Base-by-base conservation (phyloP, 2,888 invertebrate genomes). In the Lepidocyrtinus sp. region DNA sequence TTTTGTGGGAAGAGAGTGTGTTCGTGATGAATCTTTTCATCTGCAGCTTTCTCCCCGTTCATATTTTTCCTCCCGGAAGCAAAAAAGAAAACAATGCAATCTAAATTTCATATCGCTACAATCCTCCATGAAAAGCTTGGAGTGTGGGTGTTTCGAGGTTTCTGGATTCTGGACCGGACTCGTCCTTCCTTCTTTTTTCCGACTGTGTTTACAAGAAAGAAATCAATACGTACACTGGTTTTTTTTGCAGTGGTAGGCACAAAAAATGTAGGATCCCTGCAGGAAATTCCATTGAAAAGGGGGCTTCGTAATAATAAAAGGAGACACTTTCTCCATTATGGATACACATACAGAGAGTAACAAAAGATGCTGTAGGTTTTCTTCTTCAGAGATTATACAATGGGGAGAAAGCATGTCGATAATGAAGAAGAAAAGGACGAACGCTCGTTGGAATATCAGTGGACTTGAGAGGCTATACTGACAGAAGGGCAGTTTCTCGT, bases 241-340 rank as follows among this genome's bases (percentile, higher is more conserved):
- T 64, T 72, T 27, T 74, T 27, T 73, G 26, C 74, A 65, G 59
- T 12, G 59, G 59, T 21, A 65, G 65, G 72, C 63, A 24, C 65
- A 65, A 55, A 17, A 21, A 59, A 22, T 7, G 26, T 17, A 22
- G 25, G 65, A 74, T 65, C 74, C 74, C 74, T 65, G 74, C 36
- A 25, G 74, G 62, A 65, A 72, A 74, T 59, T 65, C 65, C 65
- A 74, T 74, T 74, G 50, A 65, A 22, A 71, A 65, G 74, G 74
- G 74, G 65, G 36, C 74, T 65, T 74, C 74, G 65, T 26, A 17
- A 50, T 69, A 69, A 15, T n/a, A n/a, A n/a, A n/a, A 50, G 15
- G 22, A 69, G 25, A 21, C 61, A 50, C 50, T 50, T 50, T 50
- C 2, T 36, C 36, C 36, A 36, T 36, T 50, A 50, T 50, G 50